These are phyloP conservation scores for Chymomyza caudatula DNA, from an alignment of 2,888 invertebrate genomes.

Conservation along the genomic window DNA sequence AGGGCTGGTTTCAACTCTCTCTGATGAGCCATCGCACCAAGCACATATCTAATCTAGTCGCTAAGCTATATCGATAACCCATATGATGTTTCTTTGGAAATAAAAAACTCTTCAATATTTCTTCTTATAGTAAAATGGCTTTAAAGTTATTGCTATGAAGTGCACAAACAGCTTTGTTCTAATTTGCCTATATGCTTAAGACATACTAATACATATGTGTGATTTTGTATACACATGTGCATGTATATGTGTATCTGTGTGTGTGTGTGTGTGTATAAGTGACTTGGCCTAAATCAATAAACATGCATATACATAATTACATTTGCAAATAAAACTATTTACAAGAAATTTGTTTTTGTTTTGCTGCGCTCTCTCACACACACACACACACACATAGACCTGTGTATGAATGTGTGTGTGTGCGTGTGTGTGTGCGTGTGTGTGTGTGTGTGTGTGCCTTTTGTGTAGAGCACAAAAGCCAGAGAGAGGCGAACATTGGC, in stretches of 20 bases:
- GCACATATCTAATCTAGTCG: too few relatives aligned
- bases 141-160: not conserved
- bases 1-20: too few relatives aligned
- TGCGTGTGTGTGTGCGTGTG: not conserved
- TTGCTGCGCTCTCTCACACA: constrained; percentile 15
- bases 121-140: too few relatives aligned
- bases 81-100: too few relatives aligned
- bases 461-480: not conserved
- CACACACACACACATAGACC: constrained; percentile 11
- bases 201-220: not conserved
- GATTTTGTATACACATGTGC: not conserved
- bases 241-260: not conserved
- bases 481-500: constrained; percentile 5
- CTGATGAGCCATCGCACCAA: too few relatives aligned
- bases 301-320: constrained; percentile 45
- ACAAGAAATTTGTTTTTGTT: constrained; percentile 18
- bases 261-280: not conserved
- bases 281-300: constrained; percentile 26
- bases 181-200: not conserved
- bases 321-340: constrained; percentile 44
- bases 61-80: too few relatives aligned
- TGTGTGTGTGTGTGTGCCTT: not conserved
- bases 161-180: not conserved
- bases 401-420: not conserved
- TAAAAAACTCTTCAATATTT: too few relatives aligned